Conservation (phyloP, 2,888 invertebrate species). For the Drosophila planitibia region DNA sequence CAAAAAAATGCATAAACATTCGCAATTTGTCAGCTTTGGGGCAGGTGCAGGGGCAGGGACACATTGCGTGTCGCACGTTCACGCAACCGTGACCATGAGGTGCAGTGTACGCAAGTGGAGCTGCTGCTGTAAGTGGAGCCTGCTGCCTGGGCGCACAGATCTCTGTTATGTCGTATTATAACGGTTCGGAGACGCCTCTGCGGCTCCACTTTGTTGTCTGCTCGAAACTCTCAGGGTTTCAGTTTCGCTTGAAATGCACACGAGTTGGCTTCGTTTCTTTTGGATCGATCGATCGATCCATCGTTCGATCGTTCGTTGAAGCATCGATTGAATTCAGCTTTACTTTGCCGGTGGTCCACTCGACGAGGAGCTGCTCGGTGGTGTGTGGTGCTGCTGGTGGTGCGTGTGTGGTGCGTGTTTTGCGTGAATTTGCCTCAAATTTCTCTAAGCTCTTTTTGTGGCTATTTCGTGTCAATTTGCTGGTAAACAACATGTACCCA, state of each 20-base stretch:
- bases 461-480: conserved; percentile 69
- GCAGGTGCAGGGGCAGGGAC: background rate
- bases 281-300: conserved; percentile 20
- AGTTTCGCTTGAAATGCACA: conserved; percentile 67
- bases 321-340: conserved; percentile 15
- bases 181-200: conserved; percentile 15
- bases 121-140: background rate
- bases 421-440: conserved; percentile 56
- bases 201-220: conserved; percentile 50
- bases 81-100: conserved; percentile 49
- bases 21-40: conserved; percentile 19
- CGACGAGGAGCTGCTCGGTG: background rate
- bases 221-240: conserved; percentile 56
- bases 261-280: conserved; percentile 21
- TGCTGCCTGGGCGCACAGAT: conserved; percentile 1
- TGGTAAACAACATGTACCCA: conserved; percentile 65
- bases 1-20: background rate
- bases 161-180: conserved; percentile 20
- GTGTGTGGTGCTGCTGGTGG: background rate
- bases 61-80: conserved; percentile 63
- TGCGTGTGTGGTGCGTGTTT: conserved; percentile 30
- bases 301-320: conserved; percentile 2
- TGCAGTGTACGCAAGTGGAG: conserved; percentile 2
- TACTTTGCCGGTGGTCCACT: conserved; percentile 53
- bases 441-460: conserved; percentile 64